Conservation (phyloP, 2,113 vertebrate genomes). For the Calyptomena viridis region DNA sequence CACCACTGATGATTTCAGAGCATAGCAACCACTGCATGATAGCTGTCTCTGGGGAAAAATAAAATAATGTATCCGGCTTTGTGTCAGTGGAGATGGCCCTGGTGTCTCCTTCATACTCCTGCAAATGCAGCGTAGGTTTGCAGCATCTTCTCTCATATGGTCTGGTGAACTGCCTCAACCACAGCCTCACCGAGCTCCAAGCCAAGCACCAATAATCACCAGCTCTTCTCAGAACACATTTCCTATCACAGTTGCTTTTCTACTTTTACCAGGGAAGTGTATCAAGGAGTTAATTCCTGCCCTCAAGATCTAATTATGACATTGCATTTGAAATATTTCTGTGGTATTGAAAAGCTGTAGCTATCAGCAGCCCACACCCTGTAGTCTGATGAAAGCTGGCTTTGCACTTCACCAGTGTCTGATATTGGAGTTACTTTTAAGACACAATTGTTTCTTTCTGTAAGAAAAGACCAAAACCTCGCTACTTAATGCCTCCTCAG, state of each 20-base stretch:
- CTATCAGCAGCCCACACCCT: not conserved
- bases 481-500: slow-evolving; percentile 1
- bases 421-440: not conserved
- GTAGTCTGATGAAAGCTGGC: not conserved
- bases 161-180: not conserved
- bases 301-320: not conserved
- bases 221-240: not conserved
- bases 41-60: not conserved
- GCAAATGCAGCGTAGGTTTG: not conserved
- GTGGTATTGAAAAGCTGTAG: not conserved
- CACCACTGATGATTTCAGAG: not conserved
- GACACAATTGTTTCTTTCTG: not conserved
- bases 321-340: not conserved
- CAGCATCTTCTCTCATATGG: fast-evolving
- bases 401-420: not conserved
- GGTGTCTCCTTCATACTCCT: not conserved
- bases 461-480: slow-evolving; percentile 18
- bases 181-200: not conserved
- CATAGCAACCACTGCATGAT: not conserved
- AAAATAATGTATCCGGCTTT: not conserved
- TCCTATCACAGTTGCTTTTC: not conserved
- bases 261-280: not conserved
- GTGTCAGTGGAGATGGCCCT: not conserved
- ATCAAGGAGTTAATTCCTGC: not conserved
- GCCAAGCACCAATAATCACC: not conserved